Evolutionary conservation across 2,888 invertebrate species (phyloP).

Genomic region (Pachycephus smyrnensis): DNA sequence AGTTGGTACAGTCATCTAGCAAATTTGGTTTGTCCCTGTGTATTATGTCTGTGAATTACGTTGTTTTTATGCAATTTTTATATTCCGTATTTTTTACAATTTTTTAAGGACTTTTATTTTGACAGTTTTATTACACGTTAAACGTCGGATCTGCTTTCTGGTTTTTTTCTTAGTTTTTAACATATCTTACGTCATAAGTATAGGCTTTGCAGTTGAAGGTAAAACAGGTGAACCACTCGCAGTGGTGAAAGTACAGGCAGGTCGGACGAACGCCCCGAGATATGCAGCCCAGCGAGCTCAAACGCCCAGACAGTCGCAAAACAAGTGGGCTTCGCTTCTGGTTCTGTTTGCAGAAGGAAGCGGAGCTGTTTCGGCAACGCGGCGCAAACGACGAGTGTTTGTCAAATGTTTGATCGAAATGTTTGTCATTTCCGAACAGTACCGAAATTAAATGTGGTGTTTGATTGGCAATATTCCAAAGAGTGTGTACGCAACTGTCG

Average conservation of each 20-base stretch:
- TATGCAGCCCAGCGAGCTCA: conserved; percentile 57
- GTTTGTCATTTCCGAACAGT: conserved; percentile 55
- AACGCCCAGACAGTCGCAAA: conserved; percentile 55
- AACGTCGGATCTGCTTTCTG: neutral
- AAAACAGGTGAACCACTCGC: neutral
- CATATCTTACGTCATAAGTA: neutral
- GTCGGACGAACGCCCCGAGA: conserved; percentile 42
- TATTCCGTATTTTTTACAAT: neutral
- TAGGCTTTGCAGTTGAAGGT: neutral
- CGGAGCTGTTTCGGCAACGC: conserved; percentile 21
- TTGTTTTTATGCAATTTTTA: neutral
- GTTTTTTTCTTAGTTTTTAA: neutral
- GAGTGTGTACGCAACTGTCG: conserved; percentile 3
- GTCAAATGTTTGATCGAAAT: conserved; percentile 65
- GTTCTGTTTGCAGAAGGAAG: conserved; percentile 17
- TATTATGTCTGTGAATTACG: neutral
- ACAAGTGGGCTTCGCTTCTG: conserved; percentile 35
- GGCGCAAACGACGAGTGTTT: conserved; percentile 56
- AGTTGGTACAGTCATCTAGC: neutral
- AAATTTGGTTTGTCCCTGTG: neutral
- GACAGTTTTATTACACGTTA: neutral
- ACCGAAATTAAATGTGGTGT: conserved; percentile 60
- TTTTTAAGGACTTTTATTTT: too few species aligned
- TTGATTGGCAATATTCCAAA: conserved; percentile 23
- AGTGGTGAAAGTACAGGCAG: conserved; percentile 5